A percentile compares a stretch with the other conserved stretches of the same genome.
phyloP scores from a whole-genome alignment of 2,888 invertebrate species.

The Galerucella nymphaeae region DNA sequence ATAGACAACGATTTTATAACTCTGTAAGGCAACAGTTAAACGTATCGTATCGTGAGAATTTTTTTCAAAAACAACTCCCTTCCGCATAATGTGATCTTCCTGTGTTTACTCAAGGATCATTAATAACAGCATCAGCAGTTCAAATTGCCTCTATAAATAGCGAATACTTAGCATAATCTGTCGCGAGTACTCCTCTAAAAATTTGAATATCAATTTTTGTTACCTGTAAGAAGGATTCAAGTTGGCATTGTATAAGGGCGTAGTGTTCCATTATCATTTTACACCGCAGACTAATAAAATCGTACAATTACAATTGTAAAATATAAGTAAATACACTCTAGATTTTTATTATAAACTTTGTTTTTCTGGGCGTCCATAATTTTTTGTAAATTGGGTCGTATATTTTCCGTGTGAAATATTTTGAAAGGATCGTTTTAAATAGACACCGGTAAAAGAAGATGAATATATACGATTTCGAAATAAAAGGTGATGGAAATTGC shows the following conservation, averaged over 20 bases:
- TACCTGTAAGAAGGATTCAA: conserved; percentile 28
- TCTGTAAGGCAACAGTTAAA: background rate
- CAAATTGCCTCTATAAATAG: conserved; percentile 33
- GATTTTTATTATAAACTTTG: conserved; percentile 47
- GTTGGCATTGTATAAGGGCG: conserved; percentile 23
- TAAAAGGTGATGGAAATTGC: background rate
- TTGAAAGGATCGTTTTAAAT: conserved; percentile 21
- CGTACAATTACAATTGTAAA: conserved; percentile 49
- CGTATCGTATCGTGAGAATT: conserved; percentile 32
- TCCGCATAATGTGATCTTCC: conserved; percentile 36
- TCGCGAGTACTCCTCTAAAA: conserved; percentile 29
- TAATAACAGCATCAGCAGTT: conserved; percentile 40
- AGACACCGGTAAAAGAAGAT: background rate
- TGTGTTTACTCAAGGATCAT: conserved; percentile 45
- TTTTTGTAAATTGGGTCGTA: conserved; percentile 42
- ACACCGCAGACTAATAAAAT: conserved; percentile 49
- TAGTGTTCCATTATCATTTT: conserved; percentile 44
- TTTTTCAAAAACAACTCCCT: conserved; percentile 22
- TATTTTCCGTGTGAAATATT: conserved; percentile 43
- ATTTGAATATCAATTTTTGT: conserved; percentile 42
- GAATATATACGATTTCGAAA: background rate
- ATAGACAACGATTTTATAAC: no score
- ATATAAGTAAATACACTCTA: conserved; percentile 48
- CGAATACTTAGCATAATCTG: conserved; percentile 42
- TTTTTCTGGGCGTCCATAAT: conserved; percentile 52